These are phyloP conservation scores for Leucosticte australis DNA, from an alignment of 2,113 vertebrate species.

Conservation along the genomic window DNA sequence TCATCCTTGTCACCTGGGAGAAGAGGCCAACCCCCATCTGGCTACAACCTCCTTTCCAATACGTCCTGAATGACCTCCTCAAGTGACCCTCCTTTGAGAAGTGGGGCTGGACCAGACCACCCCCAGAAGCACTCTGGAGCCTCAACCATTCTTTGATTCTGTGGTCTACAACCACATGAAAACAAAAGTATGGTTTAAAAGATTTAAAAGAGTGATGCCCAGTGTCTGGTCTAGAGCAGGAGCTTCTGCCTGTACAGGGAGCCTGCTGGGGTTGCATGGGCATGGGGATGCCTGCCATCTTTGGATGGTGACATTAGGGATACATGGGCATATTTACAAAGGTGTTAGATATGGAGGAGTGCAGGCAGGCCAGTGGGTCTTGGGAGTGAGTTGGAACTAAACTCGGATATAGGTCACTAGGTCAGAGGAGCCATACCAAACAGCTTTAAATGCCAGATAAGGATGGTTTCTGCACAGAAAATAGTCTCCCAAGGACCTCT, in stretches of 20 bases:
- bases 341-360: accelerated
- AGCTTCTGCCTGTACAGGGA: not conserved
- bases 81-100: not conserved
- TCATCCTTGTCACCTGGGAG: not conserved
- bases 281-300: accelerated
- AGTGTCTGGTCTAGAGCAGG: not conserved
- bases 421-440: not conserved
- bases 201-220: accelerated
- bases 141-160: not conserved
- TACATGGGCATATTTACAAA: not conserved
- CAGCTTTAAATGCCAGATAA: not conserved
- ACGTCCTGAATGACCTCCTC: not conserved
- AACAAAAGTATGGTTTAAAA: not conserved
- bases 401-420: not conserved
- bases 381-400: not conserved
- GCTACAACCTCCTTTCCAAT: accelerated
- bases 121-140: not conserved
- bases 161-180: not conserved
- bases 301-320: not conserved
- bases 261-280: not conserved
- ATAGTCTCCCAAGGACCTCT: not conserved
- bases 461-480: not conserved
- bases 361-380: not conserved
- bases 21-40: accelerated
- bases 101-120: not conserved